Evolutionary conservation across 2,888 invertebrate genomes (phyloP), one percentile per base, ranked within the genome.

Genomic region (Philereme vetulata): DNA sequence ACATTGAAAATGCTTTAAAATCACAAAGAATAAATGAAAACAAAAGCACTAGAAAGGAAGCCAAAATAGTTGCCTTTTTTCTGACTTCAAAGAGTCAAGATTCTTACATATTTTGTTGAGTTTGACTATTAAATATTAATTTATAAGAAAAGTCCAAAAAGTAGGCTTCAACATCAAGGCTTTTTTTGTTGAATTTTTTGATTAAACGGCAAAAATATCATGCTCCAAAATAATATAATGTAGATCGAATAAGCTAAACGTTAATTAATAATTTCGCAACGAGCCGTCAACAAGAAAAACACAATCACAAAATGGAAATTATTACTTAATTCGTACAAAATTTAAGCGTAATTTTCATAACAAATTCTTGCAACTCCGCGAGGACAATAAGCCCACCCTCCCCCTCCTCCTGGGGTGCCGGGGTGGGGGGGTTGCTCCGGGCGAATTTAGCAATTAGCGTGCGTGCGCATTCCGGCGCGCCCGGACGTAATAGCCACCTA

Each of bases 391-490:
- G 78, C 73, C 67, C 51, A 56, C 63, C 60, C 51, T 56, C 52
- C 60, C 51, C 57, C 52, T 51, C 48, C 55, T 44, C 51, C 48
- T 62, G 42, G 60, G 48, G 52, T 5, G 53, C 45, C 46, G 47
- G 65, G 58, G 51, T 51, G 34, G 55, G 61, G 53, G 59, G 65
- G 59, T 59, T 47, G 55, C 64, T 51, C 63, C 58, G 77, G 76
- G 82, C 81, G 75, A 86, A 85, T 85, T 86, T 86, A 82, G 84
- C 86, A 86, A 87, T 87, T 86, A 87, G 81, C 84, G 85, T 83
- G 85, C 82, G 75, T 78, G 78, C 75, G 78, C 77, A 77, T 78
- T 76, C 82, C 81, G 75, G 67, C 64, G 72, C 68, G 66, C 56
- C 71, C 71, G 69, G 70, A 56, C 66, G 57, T 79, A 80, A 81